phyloP scores from a whole-genome alignment of 2,888 invertebrate genomes.

The Hemaris fuciformis region DNA sequence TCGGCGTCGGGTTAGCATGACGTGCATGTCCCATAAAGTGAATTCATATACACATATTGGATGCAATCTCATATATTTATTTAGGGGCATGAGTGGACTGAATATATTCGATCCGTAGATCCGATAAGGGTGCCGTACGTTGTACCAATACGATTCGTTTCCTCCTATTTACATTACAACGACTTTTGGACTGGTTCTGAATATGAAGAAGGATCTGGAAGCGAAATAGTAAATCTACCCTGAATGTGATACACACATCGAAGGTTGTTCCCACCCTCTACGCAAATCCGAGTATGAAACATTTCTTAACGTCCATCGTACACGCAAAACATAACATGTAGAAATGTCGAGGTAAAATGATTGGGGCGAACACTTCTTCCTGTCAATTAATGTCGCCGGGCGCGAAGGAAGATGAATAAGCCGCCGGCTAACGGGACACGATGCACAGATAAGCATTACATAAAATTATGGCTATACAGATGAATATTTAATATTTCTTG shows the following conservation, averaged over 20 bases:
- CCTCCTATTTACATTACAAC: background rate
- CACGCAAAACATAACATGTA: background rate
- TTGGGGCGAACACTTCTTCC: background rate
- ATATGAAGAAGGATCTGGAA: background rate
- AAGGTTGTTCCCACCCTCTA: too few relatives aligned
- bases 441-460: too few relatives aligned
- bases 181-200: background rate
- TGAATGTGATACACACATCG: too few relatives aligned
- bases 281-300: too few relatives aligned
- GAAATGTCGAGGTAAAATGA: background rate
- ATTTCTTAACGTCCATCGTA: too few relatives aligned
- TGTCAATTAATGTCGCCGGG: background rate
- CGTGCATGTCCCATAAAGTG: background rate
- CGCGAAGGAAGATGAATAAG: background rate
- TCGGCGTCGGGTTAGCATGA: background rate
- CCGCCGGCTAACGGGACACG: background rate
- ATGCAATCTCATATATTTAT: background rate
- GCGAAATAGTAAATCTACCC: too few relatives aligned
- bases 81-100: background rate
- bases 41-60: background rate
- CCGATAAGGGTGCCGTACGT: background rate
- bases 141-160: background rate
- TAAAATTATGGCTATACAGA: too few relatives aligned
- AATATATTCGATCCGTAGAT: background rate
- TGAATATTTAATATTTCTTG: too few relatives aligned